Conservation (phyloP, 2,113 vertebrate species). For the Rhinoderma darwinii region DNA sequence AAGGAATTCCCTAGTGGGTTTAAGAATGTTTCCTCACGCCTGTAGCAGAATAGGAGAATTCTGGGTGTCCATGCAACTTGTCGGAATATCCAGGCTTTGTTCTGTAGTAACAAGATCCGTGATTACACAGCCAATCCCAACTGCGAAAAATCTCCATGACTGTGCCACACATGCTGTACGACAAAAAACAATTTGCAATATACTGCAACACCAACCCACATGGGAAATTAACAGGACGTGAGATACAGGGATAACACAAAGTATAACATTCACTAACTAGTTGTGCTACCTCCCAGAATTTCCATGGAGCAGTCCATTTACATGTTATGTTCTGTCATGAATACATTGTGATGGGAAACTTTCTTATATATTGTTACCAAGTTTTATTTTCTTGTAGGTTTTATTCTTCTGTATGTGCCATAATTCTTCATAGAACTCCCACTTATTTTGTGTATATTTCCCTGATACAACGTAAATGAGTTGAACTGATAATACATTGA, state of each 20-base stretch:
- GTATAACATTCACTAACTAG: neutral
- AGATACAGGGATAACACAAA: neutral
- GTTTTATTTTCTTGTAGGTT: neutral
- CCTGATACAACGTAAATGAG: neutral
- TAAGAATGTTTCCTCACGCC: no score
- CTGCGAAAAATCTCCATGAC: neutral
- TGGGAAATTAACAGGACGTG: neutral
- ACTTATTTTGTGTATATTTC: conserved; percentile 7
- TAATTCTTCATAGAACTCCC: neutral
- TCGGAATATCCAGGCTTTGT: no score
- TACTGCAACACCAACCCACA: neutral
- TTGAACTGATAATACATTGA: conserved; percentile 1
- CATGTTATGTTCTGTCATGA: neutral
- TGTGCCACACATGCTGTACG: no score
- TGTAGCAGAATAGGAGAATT: no score
- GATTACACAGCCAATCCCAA: no score
- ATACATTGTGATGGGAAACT: neutral
- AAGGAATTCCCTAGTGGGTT: no score
- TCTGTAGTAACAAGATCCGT: no score
- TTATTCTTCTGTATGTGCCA: conserved; percentile 20
- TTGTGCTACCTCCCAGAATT: neutral
- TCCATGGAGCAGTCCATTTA: neutral
- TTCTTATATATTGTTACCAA: neutral
- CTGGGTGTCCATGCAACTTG: no score
- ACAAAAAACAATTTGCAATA: neutral